These are phyloP conservation scores for human DNA, from an alignment of 2,113 vertebrate species.

Conservation along the genomic window GRCh38 chr7:92322001-92322500, in stretches of 20 bases:
- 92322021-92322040: background rate
- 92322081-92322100: background rate
- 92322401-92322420: background rate
- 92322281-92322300: background rate
- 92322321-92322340: background rate
- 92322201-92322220: conserved; percentile 1
- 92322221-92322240: background rate
- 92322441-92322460: conserved; percentile 10
- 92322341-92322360: background rate
- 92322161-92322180: background rate
- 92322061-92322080: background rate
- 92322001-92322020: background rate
- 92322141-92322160: background rate
- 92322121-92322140: background rate
- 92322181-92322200: conserved; percentile 9
- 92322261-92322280: background rate
- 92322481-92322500: conserved; percentile 15
- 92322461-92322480: conserved; percentile 12
- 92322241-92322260: conserved; percentile 37
- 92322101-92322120: conserved; percentile 1
- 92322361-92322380: background rate
- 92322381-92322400: background rate
- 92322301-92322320: background rate
- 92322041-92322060: background rate
- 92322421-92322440: background rate